Percentiles rank a stretch among this genome's conserved stretches.
phyloP scores from a whole-genome alignment of 2,797 vertebrate species.

The Phaenicophaeus curvirostris region DNA sequence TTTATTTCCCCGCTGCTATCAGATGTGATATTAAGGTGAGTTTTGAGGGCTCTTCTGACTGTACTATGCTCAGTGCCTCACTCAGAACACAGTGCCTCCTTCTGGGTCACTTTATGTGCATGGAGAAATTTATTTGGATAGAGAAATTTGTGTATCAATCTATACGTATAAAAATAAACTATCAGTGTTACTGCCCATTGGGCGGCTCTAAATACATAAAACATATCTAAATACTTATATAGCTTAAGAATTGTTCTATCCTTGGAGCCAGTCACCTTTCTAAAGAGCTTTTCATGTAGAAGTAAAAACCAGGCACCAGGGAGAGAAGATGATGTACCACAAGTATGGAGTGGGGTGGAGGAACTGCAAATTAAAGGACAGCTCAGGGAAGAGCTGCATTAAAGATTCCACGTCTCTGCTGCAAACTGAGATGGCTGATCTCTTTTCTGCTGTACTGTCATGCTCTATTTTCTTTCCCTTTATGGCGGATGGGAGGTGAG shows the following conservation, averaged over 20 bases:
- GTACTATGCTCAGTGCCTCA: neutral
- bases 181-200: neutral
- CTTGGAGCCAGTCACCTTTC: neutral
- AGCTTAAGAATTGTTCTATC: neutral
- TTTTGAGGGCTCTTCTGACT: neutral
- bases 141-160: neutral
- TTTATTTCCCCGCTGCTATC: neutral
- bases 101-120: neutral
- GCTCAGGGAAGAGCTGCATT: neutral
- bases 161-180: neutral
- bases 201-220: neutral
- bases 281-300: neutral
- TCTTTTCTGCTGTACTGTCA: neutral
- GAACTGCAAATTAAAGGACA: neutral
- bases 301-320: neutral
- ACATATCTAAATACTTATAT: neutral
- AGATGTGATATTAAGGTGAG: neutral
- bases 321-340: neutral
- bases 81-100: neutral
- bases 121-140: neutral
- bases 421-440: neutral
- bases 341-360: neutral
- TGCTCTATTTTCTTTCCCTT: slow-evolving; percentile 21
- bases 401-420: neutral
- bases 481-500: slow-evolving; percentile 32